These are phyloP conservation scores for Phalloptychus januarius DNA, from an alignment of 2,797 vertebrate genomes.

Conservation along the genomic window DNA sequence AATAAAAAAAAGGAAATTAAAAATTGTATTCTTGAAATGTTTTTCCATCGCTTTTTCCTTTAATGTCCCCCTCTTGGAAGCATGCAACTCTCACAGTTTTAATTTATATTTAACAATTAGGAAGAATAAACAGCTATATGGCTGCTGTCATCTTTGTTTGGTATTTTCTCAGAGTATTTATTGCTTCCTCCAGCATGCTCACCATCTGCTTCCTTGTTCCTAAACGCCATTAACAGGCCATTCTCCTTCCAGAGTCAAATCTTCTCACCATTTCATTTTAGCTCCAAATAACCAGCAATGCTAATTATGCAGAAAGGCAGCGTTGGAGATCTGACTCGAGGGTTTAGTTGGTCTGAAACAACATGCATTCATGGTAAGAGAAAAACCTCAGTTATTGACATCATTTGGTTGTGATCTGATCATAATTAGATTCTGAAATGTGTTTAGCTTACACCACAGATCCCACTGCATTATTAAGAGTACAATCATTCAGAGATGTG, in stretches of 20 bases:
- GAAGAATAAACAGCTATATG: slow-evolving; percentile 16
- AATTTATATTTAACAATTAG: slow-evolving; percentile 16
- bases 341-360: not conserved
- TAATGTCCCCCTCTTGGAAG: not conserved
- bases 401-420: not conserved
- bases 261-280: slow-evolving; percentile 19
- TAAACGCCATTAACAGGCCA: slow-evolving; percentile 48
- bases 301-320: slow-evolving; percentile 1
- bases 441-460: not conserved
- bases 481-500: not conserved
- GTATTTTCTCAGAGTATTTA: slow-evolving; percentile 29
- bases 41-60: not conserved
- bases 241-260: slow-evolving; percentile 34
- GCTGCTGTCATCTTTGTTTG: slow-evolving; percentile 24
- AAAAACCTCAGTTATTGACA: not conserved
- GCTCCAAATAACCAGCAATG: slow-evolving; percentile 11
- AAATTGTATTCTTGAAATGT: not conserved
- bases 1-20: not conserved
- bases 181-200: slow-evolving; percentile 26
- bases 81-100: not conserved
- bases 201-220: slow-evolving; percentile 48
- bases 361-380: too few species aligned
- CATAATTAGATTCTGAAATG: too few species aligned
- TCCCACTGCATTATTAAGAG: not conserved
- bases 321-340: slow-evolving; percentile 10